Base-by-base conservation (phyloP, 2,888 invertebrate genomes). In the Mechanitis messenoides region DNA sequence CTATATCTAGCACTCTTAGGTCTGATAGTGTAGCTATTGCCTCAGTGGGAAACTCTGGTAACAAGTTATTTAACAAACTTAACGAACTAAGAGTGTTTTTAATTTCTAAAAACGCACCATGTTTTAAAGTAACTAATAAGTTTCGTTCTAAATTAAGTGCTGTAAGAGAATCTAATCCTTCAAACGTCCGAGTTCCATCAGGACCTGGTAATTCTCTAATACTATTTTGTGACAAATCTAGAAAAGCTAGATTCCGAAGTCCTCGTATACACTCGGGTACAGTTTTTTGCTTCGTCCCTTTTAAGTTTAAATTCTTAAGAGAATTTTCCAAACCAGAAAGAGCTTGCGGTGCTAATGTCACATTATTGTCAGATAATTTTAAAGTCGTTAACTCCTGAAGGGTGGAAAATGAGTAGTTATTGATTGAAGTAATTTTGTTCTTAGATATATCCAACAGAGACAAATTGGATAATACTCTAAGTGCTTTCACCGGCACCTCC, bases 111-210 rank as follows among this genome's bases (percentile, higher is more conserved):
- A 97, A 97, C 0, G 96, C 94, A 53, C 94, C 92, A 69, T 93
- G 92, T 53, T 92, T 93, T 61, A 97, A 92, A 65, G 90, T 92
- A 71, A 96, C 96, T 61, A 97, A 94, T 56, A 96, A 90, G 85
- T 97, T 97, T 74, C 97, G 87, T 84, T 97, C 97, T 71, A 97
- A 90, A 83, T 97, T 97, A 11, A 97, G 89, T 12, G 96, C 96
- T 3, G 97, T 96, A 60, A 97, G 86, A 0, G 97, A 93, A 69
- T 95, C 93, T 58, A 97, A 89, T 33, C 94, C 94, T 71, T 95
- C 94, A 74, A 96, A 95, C 2, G 93, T 93, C 56, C 89, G 91
- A 20, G 89, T 91, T 11, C 93, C 94, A 45, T 92, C 92, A 0
- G 92, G 85, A 0, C 95, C 95, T 0, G 95, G 96, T 62, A 97